Percentiles rank a stretch among this genome's conserved stretches.
These are phyloP conservation scores for Furnarius figulus DNA, from an alignment of 2,113 vertebrate genomes.

Conservation along the genomic window DNA sequence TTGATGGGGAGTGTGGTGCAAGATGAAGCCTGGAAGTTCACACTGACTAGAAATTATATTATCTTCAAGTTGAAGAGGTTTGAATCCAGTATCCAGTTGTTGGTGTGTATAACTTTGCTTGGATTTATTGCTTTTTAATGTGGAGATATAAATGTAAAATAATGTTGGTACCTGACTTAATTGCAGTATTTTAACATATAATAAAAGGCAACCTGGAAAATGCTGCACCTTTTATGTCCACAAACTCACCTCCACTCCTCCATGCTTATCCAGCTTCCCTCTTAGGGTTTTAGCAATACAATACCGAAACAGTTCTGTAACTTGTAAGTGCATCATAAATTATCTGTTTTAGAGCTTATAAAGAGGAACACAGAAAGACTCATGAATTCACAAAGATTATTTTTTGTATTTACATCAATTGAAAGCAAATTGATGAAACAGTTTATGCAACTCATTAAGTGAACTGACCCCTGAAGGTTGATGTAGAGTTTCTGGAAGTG, in stretches of 20 bases:
- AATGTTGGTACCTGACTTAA: background rate
- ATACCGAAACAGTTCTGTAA: slow-evolving; percentile 31
- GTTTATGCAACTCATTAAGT: slow-evolving; percentile 39
- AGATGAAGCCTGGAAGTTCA: background rate
- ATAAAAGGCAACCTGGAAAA: background rate
- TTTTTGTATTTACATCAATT: slow-evolving; percentile 32
- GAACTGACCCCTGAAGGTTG: slow-evolving; percentile 60
- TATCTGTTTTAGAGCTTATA: slow-evolving; percentile 22
- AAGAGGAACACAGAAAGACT: slow-evolving; percentile 14
- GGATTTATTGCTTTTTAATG: background rate
- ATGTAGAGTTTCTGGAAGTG: background rate
- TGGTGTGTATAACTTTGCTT: background rate
- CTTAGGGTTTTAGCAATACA: background rate
- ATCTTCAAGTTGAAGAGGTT: background rate
- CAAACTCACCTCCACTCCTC: background rate
- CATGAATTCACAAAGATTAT: background rate
- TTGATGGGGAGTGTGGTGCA: accelerated
- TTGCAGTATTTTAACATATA: background rate
- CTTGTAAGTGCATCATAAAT: slow-evolving; percentile 27
- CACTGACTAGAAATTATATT: background rate
- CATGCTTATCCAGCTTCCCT: background rate
- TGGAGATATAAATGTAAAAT: background rate
- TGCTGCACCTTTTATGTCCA: background rate
- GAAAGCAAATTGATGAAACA: slow-evolving; percentile 31
- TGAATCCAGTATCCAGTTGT: background rate